Conservation (phyloP, 2,888 invertebrate species). For the Lamellibrachia columna region DNA sequence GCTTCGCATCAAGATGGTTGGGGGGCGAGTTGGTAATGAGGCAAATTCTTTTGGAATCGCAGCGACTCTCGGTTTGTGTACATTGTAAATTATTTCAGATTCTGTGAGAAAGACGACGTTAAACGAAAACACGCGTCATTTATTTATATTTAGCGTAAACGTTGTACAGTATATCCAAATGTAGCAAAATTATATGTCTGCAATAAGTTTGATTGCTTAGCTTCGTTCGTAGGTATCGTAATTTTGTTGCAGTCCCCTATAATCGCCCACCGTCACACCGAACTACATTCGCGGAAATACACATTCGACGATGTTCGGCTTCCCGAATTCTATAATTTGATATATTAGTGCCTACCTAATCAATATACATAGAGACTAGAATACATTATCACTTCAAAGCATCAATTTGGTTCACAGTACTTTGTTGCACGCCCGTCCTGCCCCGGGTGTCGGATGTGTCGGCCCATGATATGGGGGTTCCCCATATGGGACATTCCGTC, state of each 20-base stretch:
- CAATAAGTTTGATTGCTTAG: background rate
- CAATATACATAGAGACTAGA: no score
- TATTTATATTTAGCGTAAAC: background rate
- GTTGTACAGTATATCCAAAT: background rate
- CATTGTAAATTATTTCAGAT: constrained; percentile 8
- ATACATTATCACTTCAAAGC: no score
- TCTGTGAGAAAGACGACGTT: background rate
- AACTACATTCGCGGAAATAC: no score
- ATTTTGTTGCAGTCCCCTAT: background rate
- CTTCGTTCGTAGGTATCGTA: background rate
- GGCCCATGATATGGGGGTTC: no score
- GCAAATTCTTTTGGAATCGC: background rate
- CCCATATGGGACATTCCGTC: no score
- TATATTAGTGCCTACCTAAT: no score
- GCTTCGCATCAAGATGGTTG: background rate
- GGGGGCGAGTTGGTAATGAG: background rate
- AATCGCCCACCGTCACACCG: background rate
- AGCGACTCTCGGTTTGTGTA: background rate
- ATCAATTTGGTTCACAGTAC: no score
- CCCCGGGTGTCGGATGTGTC: no score
- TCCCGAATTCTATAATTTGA: no score
- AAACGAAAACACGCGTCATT: background rate
- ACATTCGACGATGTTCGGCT: no score
- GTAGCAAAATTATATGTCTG: background rate
- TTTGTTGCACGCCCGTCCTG: no score